Percentiles rank a stretch among this genome's conserved stretches.
phyloP scores from a whole-genome alignment of 2,113 vertebrate genomes.

The Patagioenas fasciata region DNA sequence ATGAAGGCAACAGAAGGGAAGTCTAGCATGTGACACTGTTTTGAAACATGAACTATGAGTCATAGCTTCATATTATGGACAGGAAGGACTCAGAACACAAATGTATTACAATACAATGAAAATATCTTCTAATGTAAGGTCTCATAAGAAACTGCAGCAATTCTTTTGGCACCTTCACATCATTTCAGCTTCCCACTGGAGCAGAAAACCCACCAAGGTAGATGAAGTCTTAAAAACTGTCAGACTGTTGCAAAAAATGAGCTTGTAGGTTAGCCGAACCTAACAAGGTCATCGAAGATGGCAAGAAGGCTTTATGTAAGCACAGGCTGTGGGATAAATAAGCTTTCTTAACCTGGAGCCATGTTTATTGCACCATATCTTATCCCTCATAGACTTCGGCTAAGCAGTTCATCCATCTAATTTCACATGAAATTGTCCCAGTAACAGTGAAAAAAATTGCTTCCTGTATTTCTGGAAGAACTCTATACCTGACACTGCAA shows the following conservation, averaged over 20 bases:
- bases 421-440: background rate
- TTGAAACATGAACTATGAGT: conserved; percentile 54
- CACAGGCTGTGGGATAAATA: background rate
- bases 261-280: background rate
- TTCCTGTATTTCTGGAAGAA: background rate
- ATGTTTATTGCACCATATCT: background rate
- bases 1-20: conserved; percentile 50
- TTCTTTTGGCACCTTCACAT: background rate
- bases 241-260: background rate
- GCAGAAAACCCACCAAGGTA: background rate
- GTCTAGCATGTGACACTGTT: conserved; percentile 53
- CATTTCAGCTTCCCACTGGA: background rate
- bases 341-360: background rate
- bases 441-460: background rate
- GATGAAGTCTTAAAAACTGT: background rate
- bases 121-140: background rate
- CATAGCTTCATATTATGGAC: conserved; percentile 21
- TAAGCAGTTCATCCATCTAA: background rate
- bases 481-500: background rate
- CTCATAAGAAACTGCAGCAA: background rate
- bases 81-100: background rate
- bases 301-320: background rate
- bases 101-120: background rate
- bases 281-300: background rate
- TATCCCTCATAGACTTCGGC: background rate